A percentile compares a stretch with the other conserved stretches of the same genome.
Conservation (phyloP, 35 echinoderm and acorn worm genomes). For the Stichopus chloronotus region DNA sequence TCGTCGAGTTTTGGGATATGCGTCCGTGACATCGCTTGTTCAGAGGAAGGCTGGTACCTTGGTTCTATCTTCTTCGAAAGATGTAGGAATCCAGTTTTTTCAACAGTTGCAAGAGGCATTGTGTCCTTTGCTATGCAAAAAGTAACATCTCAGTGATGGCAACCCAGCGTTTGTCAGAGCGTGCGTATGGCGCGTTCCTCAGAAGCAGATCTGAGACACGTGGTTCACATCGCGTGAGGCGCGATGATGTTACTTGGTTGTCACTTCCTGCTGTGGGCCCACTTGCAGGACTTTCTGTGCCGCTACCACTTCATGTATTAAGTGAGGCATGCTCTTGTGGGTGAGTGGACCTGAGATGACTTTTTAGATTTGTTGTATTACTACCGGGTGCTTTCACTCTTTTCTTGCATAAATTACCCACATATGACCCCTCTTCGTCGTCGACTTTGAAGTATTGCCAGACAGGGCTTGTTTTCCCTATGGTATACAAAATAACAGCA, state of each 20-base stretch:
- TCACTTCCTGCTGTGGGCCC: neutral
- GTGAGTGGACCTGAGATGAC: neutral
- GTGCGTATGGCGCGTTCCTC: neutral
- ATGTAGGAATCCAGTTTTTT: conserved; percentile 34
- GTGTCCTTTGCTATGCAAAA: conserved; percentile 27
- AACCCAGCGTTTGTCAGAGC: neutral
- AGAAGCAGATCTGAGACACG: too few species aligned
- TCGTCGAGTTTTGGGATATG: conserved; percentile 32
- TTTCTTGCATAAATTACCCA: neutral
- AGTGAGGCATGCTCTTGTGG: neutral
- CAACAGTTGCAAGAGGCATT: neutral
- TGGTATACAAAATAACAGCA: neutral
- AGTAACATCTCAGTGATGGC: neutral
- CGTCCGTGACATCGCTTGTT: conserved; percentile 13
- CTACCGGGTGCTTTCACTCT: neutral
- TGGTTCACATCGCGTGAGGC: neutral
- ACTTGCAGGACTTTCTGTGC: neutral
- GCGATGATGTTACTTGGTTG: neutral
- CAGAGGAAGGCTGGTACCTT: neutral
- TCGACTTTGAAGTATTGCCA: neutral
- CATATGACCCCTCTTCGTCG: neutral
- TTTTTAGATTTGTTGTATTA: neutral
- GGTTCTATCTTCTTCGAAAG: neutral
- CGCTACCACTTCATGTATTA: neutral
- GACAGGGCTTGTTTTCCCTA: neutral